Conservation (phyloP, 1,140 invertebrate species). For the Agraylea sexmaculata region DNA sequence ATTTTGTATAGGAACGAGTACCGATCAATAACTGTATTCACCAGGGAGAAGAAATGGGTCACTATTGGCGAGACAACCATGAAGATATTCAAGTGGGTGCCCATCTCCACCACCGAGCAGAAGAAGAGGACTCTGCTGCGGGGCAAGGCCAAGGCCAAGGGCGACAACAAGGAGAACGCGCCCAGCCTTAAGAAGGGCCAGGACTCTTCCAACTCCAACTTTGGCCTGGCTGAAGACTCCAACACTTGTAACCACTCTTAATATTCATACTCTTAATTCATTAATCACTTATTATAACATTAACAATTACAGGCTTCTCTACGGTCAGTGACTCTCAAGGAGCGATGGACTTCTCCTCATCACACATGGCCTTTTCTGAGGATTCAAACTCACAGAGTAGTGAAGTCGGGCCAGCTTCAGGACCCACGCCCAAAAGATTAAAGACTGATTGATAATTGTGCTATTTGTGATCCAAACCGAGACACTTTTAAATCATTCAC, state of each 20-base stretch:
- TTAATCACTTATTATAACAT: neutral
- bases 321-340: slow-evolving; percentile 82
- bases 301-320: slow-evolving; percentile 59
- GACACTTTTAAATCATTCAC: too few species aligned
- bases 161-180: slow-evolving; percentile 67
- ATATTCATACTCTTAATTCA: neutral
- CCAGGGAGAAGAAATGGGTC: slow-evolving; percentile 97
- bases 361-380: slow-evolving; percentile 75
- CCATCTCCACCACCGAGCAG: slow-evolving; percentile 67
- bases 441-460: slow-evolving; percentile 59
- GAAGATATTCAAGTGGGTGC: slow-evolving; percentile 98
- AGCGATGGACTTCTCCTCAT: slow-evolving; percentile 69
- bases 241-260: slow-evolving; percentile 63
- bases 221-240: slow-evolving; percentile 74
- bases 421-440: slow-evolving; percentile 64
- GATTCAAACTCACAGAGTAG: slow-evolving; percentile 82
- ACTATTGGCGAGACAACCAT: slow-evolving; percentile 95
- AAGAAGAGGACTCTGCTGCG: slow-evolving; percentile 51
- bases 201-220: slow-evolving; percentile 68
- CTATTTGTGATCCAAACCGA: too few species aligned
- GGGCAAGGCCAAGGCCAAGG: too few species aligned
- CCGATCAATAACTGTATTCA: too few species aligned
- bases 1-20: too few species aligned
- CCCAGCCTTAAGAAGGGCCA: slow-evolving; percentile 52
- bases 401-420: slow-evolving; percentile 54